Evolutionary conservation across 1,140 invertebrate species (phyloP), one percentile per base, ranked within the genome.

Genomic region (Cyrtorhinus lividipennis): DNA sequence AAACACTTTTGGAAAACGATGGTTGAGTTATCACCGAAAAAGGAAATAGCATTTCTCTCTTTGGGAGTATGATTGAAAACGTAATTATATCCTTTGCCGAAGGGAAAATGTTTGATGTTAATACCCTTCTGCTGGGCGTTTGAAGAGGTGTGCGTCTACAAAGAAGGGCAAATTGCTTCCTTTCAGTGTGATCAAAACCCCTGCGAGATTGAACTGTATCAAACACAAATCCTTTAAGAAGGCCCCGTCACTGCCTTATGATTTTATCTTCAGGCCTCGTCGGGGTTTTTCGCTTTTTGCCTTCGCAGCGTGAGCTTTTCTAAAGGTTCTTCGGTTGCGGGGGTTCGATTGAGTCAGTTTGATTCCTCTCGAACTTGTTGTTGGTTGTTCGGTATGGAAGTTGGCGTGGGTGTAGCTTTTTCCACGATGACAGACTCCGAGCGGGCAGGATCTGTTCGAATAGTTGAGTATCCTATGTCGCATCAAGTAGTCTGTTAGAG

Each of bases 151-250:
- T 22, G 20, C 10, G 48, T 20, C 20, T 53, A 53, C 48, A 53
- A 53, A 53, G 48, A 53, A 8, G 20, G 20, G 48, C 48, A 53
- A 53, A 53, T 53, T 53, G 48, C 48, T 53, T 53, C 48, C 48
- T 53, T 53, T 53, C 48, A 53, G 48, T 53, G 48, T 15, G 48
- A 53, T 53, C 12, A 53, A 53, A 53, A 12, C 48, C 48, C 48
- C 48, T 53, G 20, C 8, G 48, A 53, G 48, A 53, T 53, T 53
- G 48, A 53, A 53, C 8, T 53, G 48, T 53, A 53, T 53, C 48
- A 53, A 53, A 53, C 48, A 53, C 48, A 53, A 53, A 53, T 53
- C 48, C 48, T 53, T 53, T 5, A 53, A 53, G 48, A 20, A 53
- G 48, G 20, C 10, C 8, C 48, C 18, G 48, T 53, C 48, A 53